These are phyloP conservation scores for Heteronetta atricapilla DNA, from an alignment of 2,113 vertebrate species.

Conservation along the genomic window DNA sequence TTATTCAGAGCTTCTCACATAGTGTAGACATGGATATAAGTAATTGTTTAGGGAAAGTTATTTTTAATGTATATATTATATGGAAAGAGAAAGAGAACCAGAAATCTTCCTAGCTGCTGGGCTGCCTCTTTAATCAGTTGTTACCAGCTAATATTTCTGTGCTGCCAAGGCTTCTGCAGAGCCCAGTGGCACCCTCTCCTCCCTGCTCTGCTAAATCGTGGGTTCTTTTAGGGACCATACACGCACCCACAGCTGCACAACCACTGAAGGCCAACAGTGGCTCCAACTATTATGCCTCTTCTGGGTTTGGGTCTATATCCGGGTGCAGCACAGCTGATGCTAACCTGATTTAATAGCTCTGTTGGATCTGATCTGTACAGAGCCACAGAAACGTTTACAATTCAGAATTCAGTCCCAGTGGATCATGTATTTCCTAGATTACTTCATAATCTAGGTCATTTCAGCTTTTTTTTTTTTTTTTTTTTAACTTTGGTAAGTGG, in stretches of 20 bases:
- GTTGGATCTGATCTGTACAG: background rate
- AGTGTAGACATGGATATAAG: background rate
- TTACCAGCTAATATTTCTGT: background rate
- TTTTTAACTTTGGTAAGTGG: background rate
- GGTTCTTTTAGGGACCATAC: background rate
- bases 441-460: background rate
- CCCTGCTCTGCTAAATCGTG: background rate
- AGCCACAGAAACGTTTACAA: background rate
- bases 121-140: background rate
- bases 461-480: background rate
- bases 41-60: background rate
- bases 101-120: background rate
- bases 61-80: background rate
- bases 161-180: background rate
- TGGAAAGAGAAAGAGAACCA: background rate
- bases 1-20: background rate
- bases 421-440: background rate
- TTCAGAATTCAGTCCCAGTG: background rate
- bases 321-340: background rate
- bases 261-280: background rate
- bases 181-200: background rate
- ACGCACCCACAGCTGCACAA: background rate
- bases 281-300: background rate
- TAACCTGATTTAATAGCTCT: background rate
- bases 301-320: background rate